Evolutionary conservation across 35 echinoderm and acorn worm species (phyloP).

Genomic region (Eucidaris tribuloides): DNA sequence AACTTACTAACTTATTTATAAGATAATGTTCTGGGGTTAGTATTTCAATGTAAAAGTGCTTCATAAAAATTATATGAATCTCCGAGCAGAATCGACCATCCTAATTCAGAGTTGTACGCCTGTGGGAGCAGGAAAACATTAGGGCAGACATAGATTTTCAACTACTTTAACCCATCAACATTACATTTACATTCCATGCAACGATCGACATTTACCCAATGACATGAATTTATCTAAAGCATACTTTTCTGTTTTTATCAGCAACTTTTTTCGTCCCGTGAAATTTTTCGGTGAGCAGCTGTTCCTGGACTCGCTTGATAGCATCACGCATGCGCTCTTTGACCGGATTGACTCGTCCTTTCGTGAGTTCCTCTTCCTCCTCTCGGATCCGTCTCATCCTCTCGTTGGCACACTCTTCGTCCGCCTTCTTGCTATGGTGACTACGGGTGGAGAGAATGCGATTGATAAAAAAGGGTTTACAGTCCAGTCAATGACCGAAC

Average conservation of each 20-base stretch:
- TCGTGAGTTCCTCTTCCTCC: constrained; percentile 36
- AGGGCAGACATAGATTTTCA: not conserved
- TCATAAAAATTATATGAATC: no score
- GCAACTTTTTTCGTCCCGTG: constrained; percentile 66
- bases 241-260: not conserved
- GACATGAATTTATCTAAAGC: no score
- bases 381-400: constrained; percentile 59
- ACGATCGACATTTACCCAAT: not conserved
- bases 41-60: no score
- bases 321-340: constrained; percentile 83
- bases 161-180: not conserved
- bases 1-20: no score
- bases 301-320: constrained; percentile 74
- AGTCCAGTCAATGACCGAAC: not conserved
- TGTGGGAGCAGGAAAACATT: not conserved
- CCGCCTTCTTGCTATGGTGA: constrained; percentile 28
- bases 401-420: constrained; percentile 68
- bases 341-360: constrained; percentile 18
- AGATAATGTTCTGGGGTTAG: no score
- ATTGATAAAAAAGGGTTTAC: not conserved
- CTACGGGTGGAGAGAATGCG: not conserved
- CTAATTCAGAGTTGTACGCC: not conserved
- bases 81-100: not conserved
- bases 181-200: not conserved
- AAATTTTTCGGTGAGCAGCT: constrained; percentile 84